phyloP scores from a whole-genome alignment of 2,113 vertebrate species.

The Dipodomys spectabilis region DNA sequence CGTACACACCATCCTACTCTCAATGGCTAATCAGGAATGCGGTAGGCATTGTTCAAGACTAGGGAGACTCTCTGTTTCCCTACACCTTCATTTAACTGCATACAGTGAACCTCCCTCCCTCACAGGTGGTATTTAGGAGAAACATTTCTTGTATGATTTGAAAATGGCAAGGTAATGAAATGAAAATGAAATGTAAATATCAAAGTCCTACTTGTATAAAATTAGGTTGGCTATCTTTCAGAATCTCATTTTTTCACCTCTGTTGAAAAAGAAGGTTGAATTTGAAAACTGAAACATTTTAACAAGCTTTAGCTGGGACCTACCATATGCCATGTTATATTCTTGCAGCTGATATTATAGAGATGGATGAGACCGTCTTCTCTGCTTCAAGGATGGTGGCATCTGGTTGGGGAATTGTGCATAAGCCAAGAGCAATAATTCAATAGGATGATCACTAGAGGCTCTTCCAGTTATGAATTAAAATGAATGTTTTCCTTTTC shows the following conservation, averaged over 20 bases:
- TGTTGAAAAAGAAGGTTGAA: background rate
- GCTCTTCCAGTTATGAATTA: background rate
- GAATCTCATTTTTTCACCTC: background rate
- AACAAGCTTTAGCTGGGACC: background rate
- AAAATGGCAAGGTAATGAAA: background rate
- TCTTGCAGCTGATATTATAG: background rate
- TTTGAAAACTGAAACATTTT: background rate
- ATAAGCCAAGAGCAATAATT: constrained; percentile 7
- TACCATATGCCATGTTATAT: background rate
- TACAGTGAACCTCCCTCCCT: background rate
- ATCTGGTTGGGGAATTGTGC: background rate
- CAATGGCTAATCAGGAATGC: background rate
- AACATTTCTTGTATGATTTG: background rate
- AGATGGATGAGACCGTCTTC: background rate
- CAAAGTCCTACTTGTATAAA: background rate
- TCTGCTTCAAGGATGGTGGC: background rate
- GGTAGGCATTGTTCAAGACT: background rate
- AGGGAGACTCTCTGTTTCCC: background rate
- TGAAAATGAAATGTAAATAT: background rate
- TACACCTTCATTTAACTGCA: background rate
- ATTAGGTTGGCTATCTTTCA: background rate
- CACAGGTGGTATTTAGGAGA: background rate
- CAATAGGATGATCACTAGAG: background rate
- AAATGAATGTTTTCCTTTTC: background rate
- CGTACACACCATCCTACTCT: background rate